Base-by-base conservation (phyloP, 1,140 invertebrate species). In the Dreissena polymorpha region DNA sequence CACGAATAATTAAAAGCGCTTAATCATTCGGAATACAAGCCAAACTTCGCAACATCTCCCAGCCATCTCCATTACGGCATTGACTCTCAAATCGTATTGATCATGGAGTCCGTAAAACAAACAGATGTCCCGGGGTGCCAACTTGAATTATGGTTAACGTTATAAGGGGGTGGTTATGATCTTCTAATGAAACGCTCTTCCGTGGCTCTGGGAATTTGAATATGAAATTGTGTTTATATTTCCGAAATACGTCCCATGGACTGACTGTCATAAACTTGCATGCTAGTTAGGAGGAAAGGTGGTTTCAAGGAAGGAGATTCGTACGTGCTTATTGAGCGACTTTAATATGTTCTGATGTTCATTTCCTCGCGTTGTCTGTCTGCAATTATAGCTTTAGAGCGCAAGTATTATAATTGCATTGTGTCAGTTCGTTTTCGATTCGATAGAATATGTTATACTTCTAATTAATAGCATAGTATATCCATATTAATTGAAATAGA, bases 191-290 rank as follows among this genome's bases (percentile, higher is more conserved):
- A 74, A 73, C 55, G 78, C 23, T 25, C 57, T 51, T 67, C n/a
- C 25, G 27, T 25, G 50, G 51, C 50, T 27, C 53, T 39, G 53
- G 53, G 55, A 63, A 72, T 73, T 73, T 73, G 69, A 65, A 81
- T 81, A 72, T 73, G 72, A 60, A 81, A 81, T 81, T 64, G 78
- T 81, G 78, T 73, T 81, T 81, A 81, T 81, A 63, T 81, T 81
- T 51, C 69, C 12, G 39, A 72, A 73, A 64, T 39, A 39, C 57
- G 67, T 69, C 78, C 69, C 57, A 25, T 14, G 55, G 49, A 21
- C 18, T 67, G 65, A 21, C 25, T 57, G 57, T 75, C 73, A 78
- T 69, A 78, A 78, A 78, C n/a, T 27, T 51, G 7, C 53, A 49
- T 76, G 60, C 57, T 60, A 6, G 57, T 60, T 39, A 39, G 8